Evolutionary conservation across 1,140 invertebrate genomes (phyloP).

Genomic region (Drosophila rhopaloa): DNA sequence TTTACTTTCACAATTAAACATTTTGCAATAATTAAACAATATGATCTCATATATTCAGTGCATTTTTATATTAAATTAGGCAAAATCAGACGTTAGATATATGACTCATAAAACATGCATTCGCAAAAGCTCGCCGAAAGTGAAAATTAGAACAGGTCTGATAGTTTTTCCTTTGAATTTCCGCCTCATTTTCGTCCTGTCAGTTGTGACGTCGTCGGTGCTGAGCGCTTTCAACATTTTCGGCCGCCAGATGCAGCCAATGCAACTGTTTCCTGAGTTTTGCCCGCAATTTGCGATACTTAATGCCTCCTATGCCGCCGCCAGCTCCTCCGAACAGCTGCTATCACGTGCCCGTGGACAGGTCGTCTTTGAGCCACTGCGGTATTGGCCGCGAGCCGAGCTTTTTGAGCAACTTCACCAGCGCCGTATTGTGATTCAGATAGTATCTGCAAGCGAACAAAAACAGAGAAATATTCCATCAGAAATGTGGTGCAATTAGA

Average conservation of each 20-base stretch:
- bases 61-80: no score
- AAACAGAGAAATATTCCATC: conserved; percentile 9
- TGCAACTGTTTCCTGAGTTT: conserved; percentile 83
- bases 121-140: conserved; percentile 5
- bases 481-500: conserved; percentile 37
- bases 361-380: conserved; percentile 96
- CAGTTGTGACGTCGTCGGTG: conserved; percentile 35
- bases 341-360: conserved; percentile 86
- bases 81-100: not conserved
- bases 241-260: conserved; percentile 59
- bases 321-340: conserved; percentile 51
- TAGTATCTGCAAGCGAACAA: conserved; percentile 89
- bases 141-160: not conserved
- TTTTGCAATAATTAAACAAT: no score
- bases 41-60: no score
- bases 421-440: conserved; percentile 95
- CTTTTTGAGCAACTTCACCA: conserved; percentile 95
- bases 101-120: not conserved
- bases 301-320: conserved; percentile 54
- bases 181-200: conserved; percentile 27
- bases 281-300: conserved; percentile 79
- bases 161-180: conserved; percentile 4
- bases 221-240: conserved; percentile 9
- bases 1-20: no score
- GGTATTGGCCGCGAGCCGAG: conserved; percentile 93